Conservation (phyloP, 2,113 vertebrate genomes). For the Odocoileus virginianus region DNA sequence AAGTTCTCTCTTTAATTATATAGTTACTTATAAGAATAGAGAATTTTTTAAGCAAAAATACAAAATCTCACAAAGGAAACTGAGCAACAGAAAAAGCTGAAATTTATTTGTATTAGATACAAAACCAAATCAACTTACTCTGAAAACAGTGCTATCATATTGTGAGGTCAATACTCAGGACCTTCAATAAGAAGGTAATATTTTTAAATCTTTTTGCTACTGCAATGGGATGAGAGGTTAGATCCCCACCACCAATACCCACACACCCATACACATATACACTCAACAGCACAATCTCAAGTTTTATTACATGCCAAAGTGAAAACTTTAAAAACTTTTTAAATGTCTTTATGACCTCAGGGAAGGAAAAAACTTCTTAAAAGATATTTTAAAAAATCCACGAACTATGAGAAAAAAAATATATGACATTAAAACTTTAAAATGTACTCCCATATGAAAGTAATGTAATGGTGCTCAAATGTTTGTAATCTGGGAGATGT, state of each 20-base stretch:
- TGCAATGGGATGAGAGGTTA: accelerated
- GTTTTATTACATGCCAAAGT: no score
- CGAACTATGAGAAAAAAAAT: background rate
- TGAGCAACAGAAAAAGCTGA: background rate
- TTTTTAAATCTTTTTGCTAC: background rate
- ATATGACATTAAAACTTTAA: background rate
- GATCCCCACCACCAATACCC: background rate
- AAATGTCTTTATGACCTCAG: background rate
- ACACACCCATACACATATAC: background rate
- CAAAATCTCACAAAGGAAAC: background rate
- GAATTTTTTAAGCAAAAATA: background rate
- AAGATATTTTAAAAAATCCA: background rate
- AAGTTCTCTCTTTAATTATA: background rate
- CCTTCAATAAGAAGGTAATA: background rate
- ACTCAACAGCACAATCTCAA: background rate
- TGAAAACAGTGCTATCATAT: background rate
- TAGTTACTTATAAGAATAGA: background rate
- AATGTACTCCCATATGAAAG: background rate
- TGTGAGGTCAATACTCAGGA: background rate
- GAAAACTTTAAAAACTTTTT: background rate
- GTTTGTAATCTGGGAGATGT: background rate
- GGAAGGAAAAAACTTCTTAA: background rate
- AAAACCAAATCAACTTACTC: background rate
- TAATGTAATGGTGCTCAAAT: background rate
- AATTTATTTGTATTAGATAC: background rate